phyloP scores from a whole-genome alignment of 2,888 invertebrate genomes.

The Plemyria rubiginata region DNA sequence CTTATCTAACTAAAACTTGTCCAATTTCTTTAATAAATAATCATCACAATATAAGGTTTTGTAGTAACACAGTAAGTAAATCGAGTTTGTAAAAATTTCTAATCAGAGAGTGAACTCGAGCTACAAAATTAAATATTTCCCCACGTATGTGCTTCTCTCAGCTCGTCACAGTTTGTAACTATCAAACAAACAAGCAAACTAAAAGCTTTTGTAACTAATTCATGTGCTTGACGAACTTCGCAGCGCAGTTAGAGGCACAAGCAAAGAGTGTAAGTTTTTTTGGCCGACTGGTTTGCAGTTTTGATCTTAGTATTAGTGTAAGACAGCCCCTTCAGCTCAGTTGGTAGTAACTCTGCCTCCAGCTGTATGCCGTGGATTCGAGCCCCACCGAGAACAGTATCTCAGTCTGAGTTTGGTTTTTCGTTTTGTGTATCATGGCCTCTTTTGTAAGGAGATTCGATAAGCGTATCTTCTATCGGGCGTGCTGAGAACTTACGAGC shows the following conservation, averaged over 20 bases:
- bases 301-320: no score
- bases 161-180: constrained; percentile 4
- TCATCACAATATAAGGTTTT: neutral
- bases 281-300: neutral
- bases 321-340: no score
- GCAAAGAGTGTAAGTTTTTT: neutral
- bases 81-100: neutral
- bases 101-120: neutral
- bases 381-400: no score
- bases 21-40: neutral
- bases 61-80: neutral
- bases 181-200: constrained; percentile 5
- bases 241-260: neutral
- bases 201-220: neutral
- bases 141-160: neutral
- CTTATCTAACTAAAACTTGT: no score
- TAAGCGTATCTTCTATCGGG: no score
- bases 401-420: no score
- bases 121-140: constrained; percentile 1
- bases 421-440: no score
- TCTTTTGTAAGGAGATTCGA: no score
- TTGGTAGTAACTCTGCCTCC: no score
- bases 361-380: no score
- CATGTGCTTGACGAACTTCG: neutral
- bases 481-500: no score